Percentiles rank a stretch among this genome's conserved stretches.
Evolutionary conservation across 2,888 invertebrate genomes (phyloP).

Genomic region (Machimus atricapillus): DNA sequence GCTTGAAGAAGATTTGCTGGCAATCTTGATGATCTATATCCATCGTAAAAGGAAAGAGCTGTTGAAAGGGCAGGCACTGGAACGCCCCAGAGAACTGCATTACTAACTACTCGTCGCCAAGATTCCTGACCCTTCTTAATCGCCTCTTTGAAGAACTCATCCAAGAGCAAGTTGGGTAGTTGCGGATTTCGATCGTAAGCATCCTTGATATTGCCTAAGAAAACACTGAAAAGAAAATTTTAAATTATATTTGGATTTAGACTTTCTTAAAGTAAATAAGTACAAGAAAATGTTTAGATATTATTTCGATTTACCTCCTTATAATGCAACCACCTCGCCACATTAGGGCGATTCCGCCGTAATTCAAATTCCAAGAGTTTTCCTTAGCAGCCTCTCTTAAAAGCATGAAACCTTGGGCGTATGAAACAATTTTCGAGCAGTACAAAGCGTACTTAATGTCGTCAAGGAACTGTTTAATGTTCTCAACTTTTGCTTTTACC

Average conservation of each 20-base stretch:
- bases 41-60: constrained; percentile 97
- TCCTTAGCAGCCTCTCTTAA: constrained; percentile 90
- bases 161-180: constrained; percentile 85
- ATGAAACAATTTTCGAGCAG: constrained; percentile 97
- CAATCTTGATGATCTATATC: constrained; percentile 83
- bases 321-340: constrained; percentile 99
- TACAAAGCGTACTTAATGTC: constrained; percentile 90
- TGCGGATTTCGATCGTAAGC: constrained; percentile 91
- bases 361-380: constrained; percentile 94
- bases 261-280: too few relatives aligned
- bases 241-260: background rate
- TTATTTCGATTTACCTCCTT: constrained; percentile 71
- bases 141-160: constrained; percentile 90
- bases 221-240: constrained; percentile 67
- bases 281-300: too few relatives aligned
- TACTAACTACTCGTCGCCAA: constrained; percentile 83
- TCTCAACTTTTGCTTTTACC: constrained; percentile 69
- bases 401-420: constrained; percentile 98
- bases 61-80: constrained; percentile 93
- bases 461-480: constrained; percentile 81
- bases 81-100: constrained; percentile 79
- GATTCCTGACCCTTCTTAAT: constrained; percentile 82
- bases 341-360: constrained; percentile 98
- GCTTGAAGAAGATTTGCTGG: constrained; percentile 98
- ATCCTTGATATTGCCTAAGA: constrained; percentile 88